Conservation (phyloP, 2,888 invertebrate species). For the Brachylomia viminalis region DNA sequence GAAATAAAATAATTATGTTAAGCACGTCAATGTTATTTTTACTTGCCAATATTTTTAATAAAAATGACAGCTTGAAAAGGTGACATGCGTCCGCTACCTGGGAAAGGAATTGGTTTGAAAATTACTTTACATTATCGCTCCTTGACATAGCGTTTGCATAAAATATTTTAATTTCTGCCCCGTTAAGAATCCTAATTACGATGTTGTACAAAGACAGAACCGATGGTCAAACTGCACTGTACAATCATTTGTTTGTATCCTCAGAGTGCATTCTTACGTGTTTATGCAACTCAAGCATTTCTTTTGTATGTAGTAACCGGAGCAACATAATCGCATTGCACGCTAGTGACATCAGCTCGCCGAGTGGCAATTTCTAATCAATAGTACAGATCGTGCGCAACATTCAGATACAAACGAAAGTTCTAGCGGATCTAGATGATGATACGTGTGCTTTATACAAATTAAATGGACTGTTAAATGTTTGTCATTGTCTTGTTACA, state of each 20-base stretch:
- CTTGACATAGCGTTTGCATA: not conserved
- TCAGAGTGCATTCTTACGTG: slow-evolving; percentile 32
- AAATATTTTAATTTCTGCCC: slow-evolving; percentile 25
- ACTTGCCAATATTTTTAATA: not conserved
- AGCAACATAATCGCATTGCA: slow-evolving; percentile 67
- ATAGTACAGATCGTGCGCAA: slow-evolving; percentile 76
- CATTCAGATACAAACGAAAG: slow-evolving; percentile 82
- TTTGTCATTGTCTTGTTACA: slow-evolving; percentile 52
- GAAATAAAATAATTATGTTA: not conserved
- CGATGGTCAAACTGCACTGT: slow-evolving; percentile 21
- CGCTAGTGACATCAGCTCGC: slow-evolving; percentile 80
- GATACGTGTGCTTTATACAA: slow-evolving; percentile 71
- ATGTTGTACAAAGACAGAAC: slow-evolving; percentile 25
- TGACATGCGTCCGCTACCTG: not conserved
- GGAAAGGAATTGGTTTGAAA: not conserved
- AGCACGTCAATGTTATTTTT: not conserved
- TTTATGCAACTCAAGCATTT: slow-evolving; percentile 56
- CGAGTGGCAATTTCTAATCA: slow-evolving; percentile 85
- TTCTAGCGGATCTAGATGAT: slow-evolving; percentile 81
- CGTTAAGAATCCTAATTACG: slow-evolving; percentile 17
- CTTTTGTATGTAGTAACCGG: slow-evolving; percentile 57
- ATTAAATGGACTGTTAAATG: slow-evolving; percentile 55
- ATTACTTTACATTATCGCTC: not conserved
- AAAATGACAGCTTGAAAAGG: not conserved
- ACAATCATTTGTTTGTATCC: slow-evolving; percentile 22